Conservation (phyloP, 2,797 vertebrate genomes). For the Liasis olivaceus region DNA sequence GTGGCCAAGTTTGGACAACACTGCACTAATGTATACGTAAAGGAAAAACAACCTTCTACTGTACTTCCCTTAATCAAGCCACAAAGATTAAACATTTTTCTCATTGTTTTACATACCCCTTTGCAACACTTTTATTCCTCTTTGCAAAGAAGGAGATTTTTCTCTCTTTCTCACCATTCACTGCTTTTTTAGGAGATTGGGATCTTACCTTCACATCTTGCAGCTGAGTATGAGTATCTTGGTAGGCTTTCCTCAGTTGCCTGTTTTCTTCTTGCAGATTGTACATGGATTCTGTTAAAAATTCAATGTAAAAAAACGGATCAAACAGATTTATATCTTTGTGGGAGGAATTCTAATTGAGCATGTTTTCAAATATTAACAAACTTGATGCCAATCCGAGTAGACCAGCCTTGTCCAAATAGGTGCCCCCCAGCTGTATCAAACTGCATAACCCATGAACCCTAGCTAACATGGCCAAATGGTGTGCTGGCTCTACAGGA, state of each 20-base stretch:
- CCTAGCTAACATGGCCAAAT: background rate
- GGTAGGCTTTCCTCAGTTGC: conserved; percentile 93
- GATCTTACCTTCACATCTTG: conserved; percentile 89
- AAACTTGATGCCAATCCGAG: background rate
- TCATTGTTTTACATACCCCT: background rate
- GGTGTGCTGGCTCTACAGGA: background rate
- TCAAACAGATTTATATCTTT: background rate
- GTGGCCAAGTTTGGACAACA: too few relatives aligned
- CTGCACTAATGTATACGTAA: background rate
- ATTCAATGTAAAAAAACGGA: conserved; percentile 42
- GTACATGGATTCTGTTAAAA: conserved; percentile 82
- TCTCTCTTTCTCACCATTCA: too few relatives aligned
- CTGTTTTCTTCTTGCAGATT: conserved; percentile 94
- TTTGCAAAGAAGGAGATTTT: background rate
- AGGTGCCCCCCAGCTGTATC: background rate
- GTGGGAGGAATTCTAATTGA: background rate
- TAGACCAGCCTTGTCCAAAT: background rate
- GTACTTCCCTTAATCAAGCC: background rate
- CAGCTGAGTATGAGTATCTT: conserved; percentile 91
- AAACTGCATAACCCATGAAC: background rate
- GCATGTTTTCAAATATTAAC: conserved; percentile 2
- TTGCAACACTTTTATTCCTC: background rate
- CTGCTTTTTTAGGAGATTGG: background rate
- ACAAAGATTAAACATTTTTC: background rate
- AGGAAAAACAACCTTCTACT: background rate